Evolutionary conservation across 1,140 invertebrate genomes (phyloP).

Genomic region (Antheraea mylitta): DNA sequence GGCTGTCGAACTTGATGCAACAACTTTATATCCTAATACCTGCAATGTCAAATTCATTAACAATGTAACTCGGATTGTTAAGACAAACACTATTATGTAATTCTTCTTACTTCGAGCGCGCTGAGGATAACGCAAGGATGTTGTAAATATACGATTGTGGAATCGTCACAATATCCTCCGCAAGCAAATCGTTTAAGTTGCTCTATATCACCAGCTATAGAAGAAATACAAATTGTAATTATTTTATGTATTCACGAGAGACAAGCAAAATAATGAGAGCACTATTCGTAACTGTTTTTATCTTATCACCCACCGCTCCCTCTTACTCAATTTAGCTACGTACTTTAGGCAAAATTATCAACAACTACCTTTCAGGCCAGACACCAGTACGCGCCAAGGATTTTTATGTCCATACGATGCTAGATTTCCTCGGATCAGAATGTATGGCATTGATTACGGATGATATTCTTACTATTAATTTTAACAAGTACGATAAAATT

Average conservation of each 20-base stretch:
- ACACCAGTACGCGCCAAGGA: constrained; percentile 91
- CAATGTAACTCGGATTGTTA: constrained; percentile 16
- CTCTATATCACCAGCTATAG: constrained; percentile 87
- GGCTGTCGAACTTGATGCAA: constrained; percentile 90
- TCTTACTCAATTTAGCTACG: constrained; percentile 28
- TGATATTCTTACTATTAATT: background rate
- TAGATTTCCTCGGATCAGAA: constrained; percentile 91
- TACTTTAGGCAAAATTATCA: constrained; percentile 32
- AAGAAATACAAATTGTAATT: background rate
- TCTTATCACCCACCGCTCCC: constrained; percentile 7
- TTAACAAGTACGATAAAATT: background rate
- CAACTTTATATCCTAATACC: constrained; percentile 91
- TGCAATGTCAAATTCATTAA: constrained; percentile 45
- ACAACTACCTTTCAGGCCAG: constrained; percentile 87
- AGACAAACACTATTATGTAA: constrained; percentile 13
- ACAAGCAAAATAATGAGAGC: background rate
- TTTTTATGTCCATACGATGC: constrained; percentile 90
- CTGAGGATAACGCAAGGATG: constrained; percentile 92
- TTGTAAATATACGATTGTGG: constrained; percentile 90
- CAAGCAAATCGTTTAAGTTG: constrained; percentile 88
- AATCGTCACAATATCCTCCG: constrained; percentile 88
- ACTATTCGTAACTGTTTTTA: background rate
- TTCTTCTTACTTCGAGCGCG: constrained; percentile 83
- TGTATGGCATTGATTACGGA: constrained; percentile 88
- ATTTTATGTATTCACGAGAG: background rate